These are phyloP conservation scores for Ommatoiulus sabulosus DNA, from an alignment of 2,888 invertebrate species.

Conservation along the genomic window DNA sequence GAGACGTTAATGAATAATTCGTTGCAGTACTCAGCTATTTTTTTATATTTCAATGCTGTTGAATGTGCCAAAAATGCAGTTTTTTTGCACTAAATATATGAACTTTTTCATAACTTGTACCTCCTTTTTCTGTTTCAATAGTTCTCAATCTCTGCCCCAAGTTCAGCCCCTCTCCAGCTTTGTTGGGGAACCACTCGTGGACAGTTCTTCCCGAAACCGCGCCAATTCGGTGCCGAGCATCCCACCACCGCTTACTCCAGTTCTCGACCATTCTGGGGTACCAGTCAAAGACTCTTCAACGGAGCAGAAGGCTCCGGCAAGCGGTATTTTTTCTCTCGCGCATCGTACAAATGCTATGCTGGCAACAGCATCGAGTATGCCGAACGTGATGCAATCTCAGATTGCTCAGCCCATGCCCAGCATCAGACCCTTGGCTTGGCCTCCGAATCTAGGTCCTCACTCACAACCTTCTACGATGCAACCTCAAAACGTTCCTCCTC, in stretches of 20 bases:
- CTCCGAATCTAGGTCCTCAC: conserved; percentile 55
- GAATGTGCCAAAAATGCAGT: background rate
- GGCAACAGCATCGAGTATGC: background rate
- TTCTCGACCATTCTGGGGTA: background rate
- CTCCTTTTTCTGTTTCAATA: background rate
- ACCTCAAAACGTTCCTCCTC: conserved; percentile 16
- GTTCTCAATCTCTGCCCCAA: conserved; percentile 58
- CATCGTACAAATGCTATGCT: background rate
- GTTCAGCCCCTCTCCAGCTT: conserved; percentile 54
- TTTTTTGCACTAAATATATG: no score
- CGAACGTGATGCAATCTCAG: conserved; percentile 52
- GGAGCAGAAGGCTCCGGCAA: background rate
- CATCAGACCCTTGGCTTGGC: conserved; percentile 58
- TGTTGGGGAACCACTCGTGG: conserved; percentile 57
- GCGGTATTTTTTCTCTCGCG: conserved; percentile 53
- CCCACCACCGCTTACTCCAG: conserved; percentile 50
- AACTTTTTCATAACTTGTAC: background rate
- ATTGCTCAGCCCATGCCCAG: conserved; percentile 61
- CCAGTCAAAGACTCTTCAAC: background rate
- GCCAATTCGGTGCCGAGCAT: conserved; percentile 57
- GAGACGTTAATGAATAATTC: no score
- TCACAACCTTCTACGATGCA: conserved; percentile 39
- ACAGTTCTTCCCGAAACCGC: conserved; percentile 55
- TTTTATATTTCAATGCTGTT: background rate
- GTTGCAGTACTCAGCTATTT: no score